Conservation (phyloP, 2,797 vertebrate species). For the Enteromius fasciolatus region DNA sequence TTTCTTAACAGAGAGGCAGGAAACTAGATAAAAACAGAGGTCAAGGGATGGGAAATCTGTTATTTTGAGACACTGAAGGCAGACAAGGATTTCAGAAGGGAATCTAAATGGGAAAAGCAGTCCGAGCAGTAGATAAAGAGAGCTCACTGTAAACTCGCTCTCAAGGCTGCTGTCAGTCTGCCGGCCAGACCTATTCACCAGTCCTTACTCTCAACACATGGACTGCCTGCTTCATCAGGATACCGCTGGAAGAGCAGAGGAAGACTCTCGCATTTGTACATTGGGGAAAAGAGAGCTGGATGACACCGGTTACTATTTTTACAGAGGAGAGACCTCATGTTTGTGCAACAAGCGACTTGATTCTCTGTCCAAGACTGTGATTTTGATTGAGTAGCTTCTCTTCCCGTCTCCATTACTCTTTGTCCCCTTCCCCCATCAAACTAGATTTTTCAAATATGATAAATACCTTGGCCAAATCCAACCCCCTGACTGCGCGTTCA, state of each 20-base stretch:
- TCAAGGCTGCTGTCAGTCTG: slow-evolving; percentile 50
- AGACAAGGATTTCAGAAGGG: slow-evolving; percentile 15
- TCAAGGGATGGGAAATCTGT: slow-evolving; percentile 36
- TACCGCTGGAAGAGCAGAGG: slow-evolving; percentile 2
- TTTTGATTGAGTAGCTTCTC: slow-evolving; percentile 19
- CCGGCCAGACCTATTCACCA: slow-evolving; percentile 29
- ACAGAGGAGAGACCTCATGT: slow-evolving; percentile 9
- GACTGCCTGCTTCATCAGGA: slow-evolving; percentile 30
- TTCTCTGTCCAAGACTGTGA: not conserved
- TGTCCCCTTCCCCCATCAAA: slow-evolving; percentile 31
- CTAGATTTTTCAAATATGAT: slow-evolving; percentile 60
- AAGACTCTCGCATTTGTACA: slow-evolving; percentile 5
- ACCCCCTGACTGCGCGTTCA: slow-evolving; percentile 55
- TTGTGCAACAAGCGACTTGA: slow-evolving; percentile 3
- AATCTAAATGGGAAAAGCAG: slow-evolving; percentile 38
- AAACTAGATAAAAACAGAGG: slow-evolving; percentile 25
- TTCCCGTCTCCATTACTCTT: slow-evolving; percentile 28
- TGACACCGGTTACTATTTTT: not conserved
- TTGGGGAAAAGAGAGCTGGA: not conserved
- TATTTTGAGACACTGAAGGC: slow-evolving; percentile 7
- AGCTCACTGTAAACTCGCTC: slow-evolving; percentile 33
- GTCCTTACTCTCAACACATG: slow-evolving; percentile 22
- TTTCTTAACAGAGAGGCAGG: not conserved
- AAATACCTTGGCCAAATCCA: slow-evolving; percentile 57
- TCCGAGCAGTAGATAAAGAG: slow-evolving; percentile 34